A percentile compares a stretch with the other conserved stretches of the same genome.
These are phyloP conservation scores for Seriola aureovittata DNA, from an alignment of 2,113 vertebrate species.

Conservation along the genomic window DNA sequence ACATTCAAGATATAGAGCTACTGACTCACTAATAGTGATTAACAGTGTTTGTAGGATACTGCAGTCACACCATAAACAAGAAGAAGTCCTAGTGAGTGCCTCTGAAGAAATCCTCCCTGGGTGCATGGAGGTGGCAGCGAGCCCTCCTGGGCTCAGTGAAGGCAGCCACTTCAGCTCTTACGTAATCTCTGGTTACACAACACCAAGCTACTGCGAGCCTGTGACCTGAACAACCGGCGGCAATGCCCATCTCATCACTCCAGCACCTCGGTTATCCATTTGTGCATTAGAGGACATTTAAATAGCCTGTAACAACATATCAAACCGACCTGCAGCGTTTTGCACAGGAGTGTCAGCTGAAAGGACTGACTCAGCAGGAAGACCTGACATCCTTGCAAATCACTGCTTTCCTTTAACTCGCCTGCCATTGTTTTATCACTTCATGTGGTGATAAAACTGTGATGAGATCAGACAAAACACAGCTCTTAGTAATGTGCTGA, in stretches of 20 bases:
- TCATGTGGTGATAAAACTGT: slow-evolving; percentile 6
- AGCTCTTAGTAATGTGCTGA: slow-evolving; percentile 2
- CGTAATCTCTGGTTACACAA: slow-evolving; percentile 76
- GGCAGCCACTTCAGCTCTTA: slow-evolving; percentile 54
- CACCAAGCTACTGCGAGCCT: slow-evolving; percentile 28
- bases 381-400: slow-evolving; percentile 20
- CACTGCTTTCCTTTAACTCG: background rate
- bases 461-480: slow-evolving; percentile 20
- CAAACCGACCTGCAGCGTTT: background rate
- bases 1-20: background rate
- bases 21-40: background rate
- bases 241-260: slow-evolving; percentile 42
- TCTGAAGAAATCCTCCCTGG: slow-evolving; percentile 25
- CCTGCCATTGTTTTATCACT: slow-evolving; percentile 38
- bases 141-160: slow-evolving; percentile 43
- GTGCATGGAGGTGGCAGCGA: slow-evolving; percentile 43
- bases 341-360: background rate
- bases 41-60: background rate
- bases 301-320: slow-evolving; percentile 12
- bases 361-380: slow-evolving; percentile 47
- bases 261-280: slow-evolving; percentile 9
- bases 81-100: background rate
- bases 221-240: slow-evolving; percentile 52
- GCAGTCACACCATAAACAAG: background rate
- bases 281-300: slow-evolving; percentile 24